Base-by-base conservation (phyloP, 2,797 vertebrate genomes). In the Sebastes cheni region DNA sequence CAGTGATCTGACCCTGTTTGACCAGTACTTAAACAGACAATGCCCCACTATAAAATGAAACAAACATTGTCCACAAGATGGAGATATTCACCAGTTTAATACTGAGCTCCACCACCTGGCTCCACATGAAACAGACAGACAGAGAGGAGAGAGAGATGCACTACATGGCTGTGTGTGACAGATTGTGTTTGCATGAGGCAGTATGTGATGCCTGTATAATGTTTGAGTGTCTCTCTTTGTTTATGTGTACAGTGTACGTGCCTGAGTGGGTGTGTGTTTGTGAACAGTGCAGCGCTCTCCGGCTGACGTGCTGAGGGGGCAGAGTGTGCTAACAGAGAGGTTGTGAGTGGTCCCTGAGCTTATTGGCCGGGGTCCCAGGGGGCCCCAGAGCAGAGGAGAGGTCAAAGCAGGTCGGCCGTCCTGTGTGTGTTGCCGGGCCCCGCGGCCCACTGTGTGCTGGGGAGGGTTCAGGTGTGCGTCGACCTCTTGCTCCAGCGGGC, bases 41-140 rank as follows among this genome's bases (percentile, higher is more conserved):
- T 83, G 29, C 30, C 65, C 64, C 20, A 25, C 39, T 20, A 52
- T 62, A 59, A 12, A 55, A 74, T 70, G 61, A 66, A 66, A 66
- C 73, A 58, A 58, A 67, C 5, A 71, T 14, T 85, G 93, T 92
- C 96, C 96, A 96, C 96, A 95, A 96, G 96, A 96, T 96, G 96
- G 95, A 92, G 95, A 93, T 95, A 94, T 96, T 94, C 90, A 95
- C 95, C 92, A 96, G 94, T 95, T 92, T 94, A 95, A 91, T 64
- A 80, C 78, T 68, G 50, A 18, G 54, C 16, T 65, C 62, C 82
- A 42, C 39, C 71, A 79, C 77, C 72, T 81, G 84, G 64, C 79
- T 87, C 39, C 55, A 81, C 80, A 80, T 66, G 78, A 82, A 89
- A 80, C 64, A 67, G 75, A 80, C 64, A 67, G 75, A 80, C 70